Conservation (phyloP, 2,113 vertebrate genomes). For the Phylloscopus trochilus region DNA sequence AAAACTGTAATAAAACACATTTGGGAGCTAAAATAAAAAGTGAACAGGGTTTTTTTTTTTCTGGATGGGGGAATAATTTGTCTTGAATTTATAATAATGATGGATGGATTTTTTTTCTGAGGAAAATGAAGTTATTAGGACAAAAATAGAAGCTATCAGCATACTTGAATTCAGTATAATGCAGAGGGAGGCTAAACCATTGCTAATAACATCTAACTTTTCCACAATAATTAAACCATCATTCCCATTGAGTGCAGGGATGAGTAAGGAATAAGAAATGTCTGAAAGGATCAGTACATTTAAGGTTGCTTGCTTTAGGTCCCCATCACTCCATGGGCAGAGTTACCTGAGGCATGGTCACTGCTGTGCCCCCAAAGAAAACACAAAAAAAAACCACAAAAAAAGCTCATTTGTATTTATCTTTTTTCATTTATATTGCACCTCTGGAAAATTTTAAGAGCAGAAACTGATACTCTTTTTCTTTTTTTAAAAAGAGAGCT, state of each 20-base stretch:
- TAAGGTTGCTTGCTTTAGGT: background rate
- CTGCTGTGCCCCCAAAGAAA: background rate
- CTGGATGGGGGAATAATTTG: background rate
- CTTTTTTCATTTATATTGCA: background rate
- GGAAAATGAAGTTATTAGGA: background rate
- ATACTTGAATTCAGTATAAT: background rate
- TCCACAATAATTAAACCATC: background rate
- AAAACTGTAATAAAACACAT: accelerated
- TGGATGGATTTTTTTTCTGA: background rate
- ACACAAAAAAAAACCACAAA: background rate
- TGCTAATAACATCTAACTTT: background rate
- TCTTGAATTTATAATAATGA: background rate
- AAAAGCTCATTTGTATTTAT: background rate
- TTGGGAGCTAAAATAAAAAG: background rate
- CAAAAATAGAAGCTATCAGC: background rate
- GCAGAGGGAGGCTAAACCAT: background rate
- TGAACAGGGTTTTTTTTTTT: too few relatives aligned
- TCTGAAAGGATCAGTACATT: background rate
- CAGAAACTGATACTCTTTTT: background rate
- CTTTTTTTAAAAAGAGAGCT: background rate
- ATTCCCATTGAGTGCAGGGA: background rate
- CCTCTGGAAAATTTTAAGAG: too few relatives aligned
- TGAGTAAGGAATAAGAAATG: background rate
- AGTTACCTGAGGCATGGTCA: background rate
- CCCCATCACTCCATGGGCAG: background rate